Evolutionary conservation across 1,140 invertebrate species (phyloP).

Genomic region (Bombus vancouverensis): DNA sequence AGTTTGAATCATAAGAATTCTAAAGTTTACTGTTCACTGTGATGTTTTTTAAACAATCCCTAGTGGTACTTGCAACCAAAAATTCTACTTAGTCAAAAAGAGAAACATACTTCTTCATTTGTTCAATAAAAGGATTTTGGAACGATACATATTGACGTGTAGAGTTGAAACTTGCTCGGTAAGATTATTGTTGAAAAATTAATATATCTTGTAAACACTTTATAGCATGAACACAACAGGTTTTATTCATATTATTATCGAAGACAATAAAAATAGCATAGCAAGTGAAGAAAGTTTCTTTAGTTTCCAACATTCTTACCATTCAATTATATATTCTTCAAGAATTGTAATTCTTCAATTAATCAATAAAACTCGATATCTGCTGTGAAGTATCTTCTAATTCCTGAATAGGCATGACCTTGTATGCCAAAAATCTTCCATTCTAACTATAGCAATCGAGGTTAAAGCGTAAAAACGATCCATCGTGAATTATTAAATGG

Average conservation of each 20-base stretch:
- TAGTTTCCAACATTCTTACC: no score
- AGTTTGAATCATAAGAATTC: not conserved
- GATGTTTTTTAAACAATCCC: not conserved
- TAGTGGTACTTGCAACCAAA: not conserved
- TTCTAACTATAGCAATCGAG: not conserved
- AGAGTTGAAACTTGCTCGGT: not conserved
- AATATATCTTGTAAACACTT: no score
- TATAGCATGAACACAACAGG: no score
- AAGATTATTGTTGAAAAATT: not conserved
- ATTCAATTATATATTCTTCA: no score
- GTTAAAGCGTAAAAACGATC: not conserved
- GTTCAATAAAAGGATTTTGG: not conserved
- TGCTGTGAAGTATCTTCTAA: not conserved
- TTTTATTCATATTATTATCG: no score
- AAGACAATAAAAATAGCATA: no score
- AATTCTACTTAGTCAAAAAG: not conserved
- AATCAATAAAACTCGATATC: not conserved
- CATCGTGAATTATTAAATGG: conserved; percentile 24
- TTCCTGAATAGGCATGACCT: not conserved
- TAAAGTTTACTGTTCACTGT: not conserved
- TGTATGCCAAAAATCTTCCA: not conserved
- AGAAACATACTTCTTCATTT: not conserved
- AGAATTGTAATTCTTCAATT: not conserved
- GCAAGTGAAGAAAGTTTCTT: no score
- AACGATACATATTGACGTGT: not conserved